Evolutionary conservation across 2,113 vertebrate genomes (phyloP), one percentile per base, ranked within the genome.

Genomic region (Dasyornis broadbenti): DNA sequence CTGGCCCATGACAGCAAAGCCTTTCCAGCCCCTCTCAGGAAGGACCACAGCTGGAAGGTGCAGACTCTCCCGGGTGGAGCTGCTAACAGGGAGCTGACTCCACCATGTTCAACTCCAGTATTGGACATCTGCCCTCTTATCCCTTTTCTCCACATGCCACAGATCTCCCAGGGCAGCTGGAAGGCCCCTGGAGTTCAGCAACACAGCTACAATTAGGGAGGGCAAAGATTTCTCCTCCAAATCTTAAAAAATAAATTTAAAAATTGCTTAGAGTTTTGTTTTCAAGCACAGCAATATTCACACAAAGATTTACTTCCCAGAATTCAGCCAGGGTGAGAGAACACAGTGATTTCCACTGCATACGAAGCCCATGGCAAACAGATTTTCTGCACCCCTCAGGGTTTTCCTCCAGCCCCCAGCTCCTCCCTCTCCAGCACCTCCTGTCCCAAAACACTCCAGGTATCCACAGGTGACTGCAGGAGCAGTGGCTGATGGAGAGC

Each of bases 331-430:
- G 33, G 75, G 16, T 7, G 47, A 73, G 71, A 61, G 76, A 45
- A 45, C 45, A n/a, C 57, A 4, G 7, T 35, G 47, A 85, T 82
- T 47, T 31, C 63, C 59, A 35, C 35, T 21, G 13, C 3, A 4
- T 0, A 24, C 3, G 50, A 52, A 72, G 33, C 53, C 30, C 31
- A 4, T 0, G 26, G 9, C 7, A 35, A 89, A 65, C 0, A 13
- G 47, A 71, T 52, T 57, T 64, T 1, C 33, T 47, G 61, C 35
- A 19, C 5, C 71, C 40, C 40, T 40, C 40, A 40, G 40, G 40
- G 40, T 11, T 7, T 39, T 65, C 56, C 83, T 57, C 4, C 66
- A 75, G 15, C 30, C 7, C 33, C 42, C 54, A 49, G 26, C 28
- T 63, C 61, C 70, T 72, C 53, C 4, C 26, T 35, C 54, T 17